Evolutionary conservation across 1,140 invertebrate genomes (phyloP).

Genomic region (Papilio aristodemus): DNA sequence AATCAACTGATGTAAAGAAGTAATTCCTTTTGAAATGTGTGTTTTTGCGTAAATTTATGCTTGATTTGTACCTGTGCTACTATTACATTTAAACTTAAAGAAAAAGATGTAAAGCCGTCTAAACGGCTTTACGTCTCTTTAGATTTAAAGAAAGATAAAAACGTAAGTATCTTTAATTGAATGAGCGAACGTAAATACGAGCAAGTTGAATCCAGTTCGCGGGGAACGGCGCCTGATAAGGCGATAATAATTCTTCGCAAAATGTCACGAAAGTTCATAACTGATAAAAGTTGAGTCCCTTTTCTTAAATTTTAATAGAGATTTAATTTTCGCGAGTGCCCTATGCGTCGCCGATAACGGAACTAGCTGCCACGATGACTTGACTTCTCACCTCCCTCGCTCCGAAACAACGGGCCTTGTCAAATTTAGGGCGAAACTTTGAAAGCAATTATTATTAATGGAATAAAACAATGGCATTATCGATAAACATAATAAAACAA

Average conservation of each 20-base stretch:
- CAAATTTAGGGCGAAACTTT: constrained; percentile 32
- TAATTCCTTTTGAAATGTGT: too few relatives aligned
- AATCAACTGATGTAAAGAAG: too few relatives aligned
- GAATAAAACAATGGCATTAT: constrained; percentile 33
- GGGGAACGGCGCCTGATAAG: constrained; percentile 64
- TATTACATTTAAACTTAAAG: too few relatives aligned
- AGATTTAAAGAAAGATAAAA: constrained; percentile 20
- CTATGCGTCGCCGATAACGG: constrained; percentile 45
- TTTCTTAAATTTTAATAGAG: constrained; percentile 77
- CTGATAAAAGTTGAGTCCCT: constrained; percentile 76
- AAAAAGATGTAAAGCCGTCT: too few relatives aligned
- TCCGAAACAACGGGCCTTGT: constrained; percentile 28
- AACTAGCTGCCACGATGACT: constrained; percentile 45
- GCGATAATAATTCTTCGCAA: constrained; percentile 75
- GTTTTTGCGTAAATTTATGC: too few relatives aligned
- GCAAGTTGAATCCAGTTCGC: constrained; percentile 59
- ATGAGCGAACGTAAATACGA: constrained; percentile 60
- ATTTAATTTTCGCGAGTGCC: constrained; percentile 69
- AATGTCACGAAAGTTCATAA: constrained; percentile 78
- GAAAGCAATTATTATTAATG: constrained; percentile 33
- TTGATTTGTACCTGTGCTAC: too few relatives aligned
- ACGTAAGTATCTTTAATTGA: constrained; percentile 61
- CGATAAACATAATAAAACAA: constrained; percentile 31
- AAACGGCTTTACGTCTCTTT: constrained; percentile 2
- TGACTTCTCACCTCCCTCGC: constrained; percentile 31